Evolutionary conservation across 2,888 invertebrate species (phyloP).

Genomic region (Limulus polyphemus): DNA sequence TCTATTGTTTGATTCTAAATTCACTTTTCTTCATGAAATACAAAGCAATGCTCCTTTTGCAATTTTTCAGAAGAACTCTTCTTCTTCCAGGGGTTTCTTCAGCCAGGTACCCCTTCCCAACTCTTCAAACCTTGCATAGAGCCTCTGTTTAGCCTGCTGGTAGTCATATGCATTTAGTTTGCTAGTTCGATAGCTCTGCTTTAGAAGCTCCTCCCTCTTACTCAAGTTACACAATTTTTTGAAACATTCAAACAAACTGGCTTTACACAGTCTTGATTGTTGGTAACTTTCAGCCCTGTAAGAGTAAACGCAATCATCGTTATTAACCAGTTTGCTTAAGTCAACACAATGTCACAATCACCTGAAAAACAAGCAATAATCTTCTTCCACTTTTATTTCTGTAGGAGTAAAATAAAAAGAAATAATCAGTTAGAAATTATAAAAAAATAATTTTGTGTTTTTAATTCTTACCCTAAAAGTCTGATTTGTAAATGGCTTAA

Average conservation of each 20-base stretch:
- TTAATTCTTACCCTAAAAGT: no score
- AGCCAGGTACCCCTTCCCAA: conserved; percentile 36
- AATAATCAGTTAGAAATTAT: no score
- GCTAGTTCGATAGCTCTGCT: conserved; percentile 22
- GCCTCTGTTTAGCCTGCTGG: conserved; percentile 32
- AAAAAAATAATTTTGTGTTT: no score
- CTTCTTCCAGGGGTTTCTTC: conserved; percentile 37
- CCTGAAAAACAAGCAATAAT: no score
- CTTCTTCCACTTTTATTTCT: no score
- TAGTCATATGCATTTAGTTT: conserved; percentile 34
- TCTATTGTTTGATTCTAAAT: no score
- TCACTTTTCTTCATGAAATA: no score
- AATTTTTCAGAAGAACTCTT: conserved; percentile 31
- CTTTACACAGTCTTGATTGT: conserved; percentile 23
- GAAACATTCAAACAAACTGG: conserved; percentile 23
- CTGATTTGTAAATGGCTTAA: no score
- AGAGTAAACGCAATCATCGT: background rate
- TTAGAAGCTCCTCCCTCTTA: conserved; percentile 22
- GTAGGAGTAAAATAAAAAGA: no score
- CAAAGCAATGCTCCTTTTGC: no score
- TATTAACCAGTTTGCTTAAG: no score
- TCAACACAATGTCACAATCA: no score
- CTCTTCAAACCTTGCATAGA: conserved; percentile 33
- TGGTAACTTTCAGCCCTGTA: conserved; percentile 17
- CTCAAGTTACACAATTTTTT: conserved; percentile 21